Percentiles rank a stretch among this genome's conserved stretches.
Evolutionary conservation across 2,888 invertebrate genomes (phyloP).

Genomic region (Leptinotarsa rubiginosa): DNA sequence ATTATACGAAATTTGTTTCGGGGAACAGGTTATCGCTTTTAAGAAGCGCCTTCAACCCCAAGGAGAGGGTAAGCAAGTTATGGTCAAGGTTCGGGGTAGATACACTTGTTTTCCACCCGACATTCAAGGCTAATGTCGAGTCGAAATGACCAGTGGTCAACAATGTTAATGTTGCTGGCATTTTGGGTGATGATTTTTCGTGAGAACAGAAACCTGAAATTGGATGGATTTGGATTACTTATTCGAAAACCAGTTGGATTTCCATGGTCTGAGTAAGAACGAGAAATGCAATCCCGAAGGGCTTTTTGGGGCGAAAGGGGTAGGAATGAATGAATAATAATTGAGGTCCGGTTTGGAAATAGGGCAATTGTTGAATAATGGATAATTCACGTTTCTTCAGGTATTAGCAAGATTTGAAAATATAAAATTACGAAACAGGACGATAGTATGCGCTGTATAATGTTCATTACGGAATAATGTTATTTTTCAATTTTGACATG

Average conservation of each 20-base stretch:
- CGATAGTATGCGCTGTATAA: too few relatives aligned
- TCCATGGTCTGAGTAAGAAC: background rate
- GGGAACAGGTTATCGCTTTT: constrained; percentile 49
- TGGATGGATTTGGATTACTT: background rate
- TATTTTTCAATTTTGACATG: too few relatives aligned
- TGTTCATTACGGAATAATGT: too few relatives aligned
- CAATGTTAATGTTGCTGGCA: background rate
- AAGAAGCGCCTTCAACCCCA: constrained; percentile 43
- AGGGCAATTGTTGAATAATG: background rate
- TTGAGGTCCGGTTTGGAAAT: background rate
- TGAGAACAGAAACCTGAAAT: constrained; percentile 34
- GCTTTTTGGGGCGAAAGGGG: constrained; percentile 11
- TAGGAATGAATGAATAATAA: constrained; percentile 4
- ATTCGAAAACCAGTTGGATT: constrained; percentile 3
- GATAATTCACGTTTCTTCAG: background rate
- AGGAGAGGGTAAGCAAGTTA: constrained; percentile 49
- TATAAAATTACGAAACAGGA: too few relatives aligned
- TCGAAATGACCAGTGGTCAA: constrained; percentile 34
- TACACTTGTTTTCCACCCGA: constrained; percentile 46
- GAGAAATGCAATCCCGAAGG: constrained; percentile 6
- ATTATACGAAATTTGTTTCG: constrained; percentile 47
- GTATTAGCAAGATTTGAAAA: too few relatives aligned
- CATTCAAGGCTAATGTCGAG: constrained; percentile 23
- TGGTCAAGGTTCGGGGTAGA: constrained; percentile 51
- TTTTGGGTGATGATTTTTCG: constrained; percentile 4